These are phyloP conservation scores for Polia nebulosa DNA, from an alignment of 2,888 invertebrate genomes.

Conservation along the genomic window DNA sequence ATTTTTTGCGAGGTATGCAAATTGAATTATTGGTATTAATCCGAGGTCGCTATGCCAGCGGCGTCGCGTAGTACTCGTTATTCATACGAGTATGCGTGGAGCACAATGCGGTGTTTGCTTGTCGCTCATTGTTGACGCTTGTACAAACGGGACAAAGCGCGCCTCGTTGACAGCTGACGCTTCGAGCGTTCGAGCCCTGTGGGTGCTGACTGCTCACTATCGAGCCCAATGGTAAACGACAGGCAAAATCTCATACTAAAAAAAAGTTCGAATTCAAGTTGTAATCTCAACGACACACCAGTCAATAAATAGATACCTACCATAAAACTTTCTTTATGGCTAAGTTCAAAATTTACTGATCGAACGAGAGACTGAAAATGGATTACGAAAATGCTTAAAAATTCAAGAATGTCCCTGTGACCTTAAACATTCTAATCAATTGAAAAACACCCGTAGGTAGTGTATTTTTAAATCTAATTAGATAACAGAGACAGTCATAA, in stretches of 20 bases:
- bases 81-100: slow-evolving; percentile 79
- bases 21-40: slow-evolving; percentile 84
- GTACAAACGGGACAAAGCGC: slow-evolving; percentile 82
- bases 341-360: not conserved
- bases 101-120: slow-evolving; percentile 88
- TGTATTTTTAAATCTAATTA: slow-evolving; percentile 7
- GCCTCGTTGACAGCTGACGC: slow-evolving; percentile 83
- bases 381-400: not conserved
- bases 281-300: not conserved
- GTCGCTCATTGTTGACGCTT: slow-evolving; percentile 85
- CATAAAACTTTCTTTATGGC: too few species aligned
- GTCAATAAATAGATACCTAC: too few species aligned
- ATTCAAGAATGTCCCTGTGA: not conserved
- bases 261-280: not conserved
- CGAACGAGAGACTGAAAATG: not conserved
- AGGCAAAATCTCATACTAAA: not conserved
- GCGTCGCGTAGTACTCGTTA: slow-evolving; percentile 82
- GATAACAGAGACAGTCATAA: not conserved
- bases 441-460: too few species aligned
- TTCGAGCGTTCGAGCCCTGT: slow-evolving; percentile 62
- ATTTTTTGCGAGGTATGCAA: slow-evolving; percentile 81
- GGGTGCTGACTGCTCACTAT: slow-evolving; percentile 42
- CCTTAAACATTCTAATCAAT: not conserved
- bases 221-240: not conserved
- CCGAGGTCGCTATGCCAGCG: slow-evolving; percentile 80